A percentile compares a stretch with the other conserved stretches of the same genome.
Evolutionary conservation across 2,113 vertebrate species (phyloP).

Genomic region (Pelvicachromis taeniatus): DNA sequence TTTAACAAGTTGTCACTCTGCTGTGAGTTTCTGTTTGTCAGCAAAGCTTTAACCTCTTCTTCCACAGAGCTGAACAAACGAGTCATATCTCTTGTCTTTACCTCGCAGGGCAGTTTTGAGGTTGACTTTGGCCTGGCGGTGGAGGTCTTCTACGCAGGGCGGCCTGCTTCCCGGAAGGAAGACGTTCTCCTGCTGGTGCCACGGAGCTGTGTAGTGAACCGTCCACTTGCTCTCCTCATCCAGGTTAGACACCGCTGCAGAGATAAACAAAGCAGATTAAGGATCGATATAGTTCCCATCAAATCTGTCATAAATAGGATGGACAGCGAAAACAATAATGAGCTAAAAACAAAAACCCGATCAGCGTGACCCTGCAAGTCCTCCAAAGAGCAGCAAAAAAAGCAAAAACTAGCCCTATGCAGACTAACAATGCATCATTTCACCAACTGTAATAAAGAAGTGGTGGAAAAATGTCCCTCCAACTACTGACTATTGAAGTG

Average conservation of each 20-base stretch:
- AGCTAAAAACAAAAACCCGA: neutral
- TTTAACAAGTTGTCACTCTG: neutral
- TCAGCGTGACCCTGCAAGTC: neutral
- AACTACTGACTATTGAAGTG: neutral
- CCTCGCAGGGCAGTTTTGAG: constrained; percentile 94
- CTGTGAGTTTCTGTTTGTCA: constrained; percentile 31
- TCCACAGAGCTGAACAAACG: neutral
- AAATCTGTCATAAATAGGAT: neutral
- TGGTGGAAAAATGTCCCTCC: neutral
- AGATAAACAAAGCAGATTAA: constrained; percentile 5
- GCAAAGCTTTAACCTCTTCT: neutral
- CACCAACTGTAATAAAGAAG: neutral
- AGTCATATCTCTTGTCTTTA: constrained; percentile 52
- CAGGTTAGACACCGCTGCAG: constrained; percentile 91
- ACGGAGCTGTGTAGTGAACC: constrained; percentile 91
- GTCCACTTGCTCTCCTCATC: constrained; percentile 97
- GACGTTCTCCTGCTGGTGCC: constrained; percentile 98
- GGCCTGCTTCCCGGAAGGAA: constrained; percentile 88
- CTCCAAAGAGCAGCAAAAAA: neutral
- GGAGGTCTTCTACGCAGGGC: constrained; percentile 91
- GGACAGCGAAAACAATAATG: neutral
- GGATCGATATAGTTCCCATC: neutral
- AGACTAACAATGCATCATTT: neutral
- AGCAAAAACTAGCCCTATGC: neutral
- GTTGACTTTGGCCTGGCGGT: constrained; percentile 95